Evolutionary conservation across 64 coral and sea anemone species (phyloP).

Genomic region (Exaiptasia diaphana): DNA sequence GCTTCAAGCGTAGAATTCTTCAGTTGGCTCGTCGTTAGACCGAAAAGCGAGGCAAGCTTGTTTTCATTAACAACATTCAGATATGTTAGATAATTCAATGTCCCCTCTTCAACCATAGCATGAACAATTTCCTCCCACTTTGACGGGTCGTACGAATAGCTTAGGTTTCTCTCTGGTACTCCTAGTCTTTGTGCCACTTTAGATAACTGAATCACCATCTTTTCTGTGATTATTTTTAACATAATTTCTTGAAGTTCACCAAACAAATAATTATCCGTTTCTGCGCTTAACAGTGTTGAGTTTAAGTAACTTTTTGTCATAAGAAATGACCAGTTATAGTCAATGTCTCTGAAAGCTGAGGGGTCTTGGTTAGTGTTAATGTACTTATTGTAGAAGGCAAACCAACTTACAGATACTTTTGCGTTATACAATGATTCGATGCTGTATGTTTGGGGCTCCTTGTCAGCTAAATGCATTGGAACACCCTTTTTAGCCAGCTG

Average conservation of each 20-base stretch:
- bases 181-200: constrained; percentile 39
- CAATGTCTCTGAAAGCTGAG: neutral
- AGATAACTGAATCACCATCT: constrained; percentile 29
- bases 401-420: neutral
- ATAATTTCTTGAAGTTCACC: constrained; percentile 8
- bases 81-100: neutral
- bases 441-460: neutral
- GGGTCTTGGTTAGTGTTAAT: no score
- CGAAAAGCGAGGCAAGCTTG: neutral
- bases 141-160: constrained; percentile 41
- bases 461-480: neutral
- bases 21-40: neutral
- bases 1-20: neutral
- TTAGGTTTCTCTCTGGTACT: neutral
- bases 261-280: neutral
- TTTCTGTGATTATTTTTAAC: constrained; percentile 11
- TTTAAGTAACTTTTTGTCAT: no score
- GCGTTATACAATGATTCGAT: neutral
- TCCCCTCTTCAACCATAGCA: constrained; percentile 17
- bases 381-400: neutral
- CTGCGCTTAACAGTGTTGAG: no score
- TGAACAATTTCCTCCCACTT: constrained; percentile 49
- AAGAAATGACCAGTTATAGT: neutral
- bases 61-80: neutral
- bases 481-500: neutral